A percentile compares a stretch with the other conserved stretches of the same genome.
phyloP scores from a whole-genome alignment of 2,888 invertebrate genomes.

The Callyntrura sp. region DNA sequence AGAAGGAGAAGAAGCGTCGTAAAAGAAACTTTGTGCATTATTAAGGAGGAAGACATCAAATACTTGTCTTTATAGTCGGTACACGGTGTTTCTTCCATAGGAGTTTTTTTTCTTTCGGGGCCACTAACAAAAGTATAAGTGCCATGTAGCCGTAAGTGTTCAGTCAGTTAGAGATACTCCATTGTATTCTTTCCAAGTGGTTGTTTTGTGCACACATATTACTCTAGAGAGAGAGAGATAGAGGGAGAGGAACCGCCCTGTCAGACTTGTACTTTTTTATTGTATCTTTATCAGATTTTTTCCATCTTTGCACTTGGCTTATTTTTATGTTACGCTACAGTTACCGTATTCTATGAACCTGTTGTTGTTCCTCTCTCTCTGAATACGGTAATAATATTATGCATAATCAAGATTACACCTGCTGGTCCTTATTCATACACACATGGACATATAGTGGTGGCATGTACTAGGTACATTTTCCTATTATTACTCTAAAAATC shows the following conservation, averaged over 20 bases:
- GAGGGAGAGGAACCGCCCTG: slow-evolving; percentile 70
- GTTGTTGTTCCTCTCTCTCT: slow-evolving; percentile 12
- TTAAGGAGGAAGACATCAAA: not conserved
- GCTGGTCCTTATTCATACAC: slow-evolving; percentile 28
- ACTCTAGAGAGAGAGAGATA: not conserved
- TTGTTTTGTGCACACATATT: not conserved
- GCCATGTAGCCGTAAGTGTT: not conserved
- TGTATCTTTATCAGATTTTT: slow-evolving; percentile 62
- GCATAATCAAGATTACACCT: slow-evolving; percentile 49
- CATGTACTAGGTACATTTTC: slow-evolving; percentile 27
- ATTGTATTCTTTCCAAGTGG: not conserved
- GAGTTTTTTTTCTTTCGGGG: not conserved
- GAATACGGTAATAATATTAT: slow-evolving; percentile 14
- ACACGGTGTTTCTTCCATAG: not conserved
- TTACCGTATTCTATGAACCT: slow-evolving; percentile 50
- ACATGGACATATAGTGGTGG: slow-evolving; percentile 24
- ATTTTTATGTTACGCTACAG: slow-evolving; percentile 72
- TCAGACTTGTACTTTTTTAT: slow-evolving; percentile 54
- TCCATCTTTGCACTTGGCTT: slow-evolving; percentile 75
- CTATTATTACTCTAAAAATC: not conserved
- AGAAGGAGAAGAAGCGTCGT: slow-evolving; percentile 20
- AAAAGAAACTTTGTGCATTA: not conserved
- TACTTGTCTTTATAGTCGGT: not conserved
- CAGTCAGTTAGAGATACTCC: too few relatives aligned
- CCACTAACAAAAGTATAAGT: slow-evolving; percentile 19